These are phyloP conservation scores for Dromococcyx pavoninus DNA, from an alignment of 2,797 vertebrate genomes.

Conservation along the genomic window DNA sequence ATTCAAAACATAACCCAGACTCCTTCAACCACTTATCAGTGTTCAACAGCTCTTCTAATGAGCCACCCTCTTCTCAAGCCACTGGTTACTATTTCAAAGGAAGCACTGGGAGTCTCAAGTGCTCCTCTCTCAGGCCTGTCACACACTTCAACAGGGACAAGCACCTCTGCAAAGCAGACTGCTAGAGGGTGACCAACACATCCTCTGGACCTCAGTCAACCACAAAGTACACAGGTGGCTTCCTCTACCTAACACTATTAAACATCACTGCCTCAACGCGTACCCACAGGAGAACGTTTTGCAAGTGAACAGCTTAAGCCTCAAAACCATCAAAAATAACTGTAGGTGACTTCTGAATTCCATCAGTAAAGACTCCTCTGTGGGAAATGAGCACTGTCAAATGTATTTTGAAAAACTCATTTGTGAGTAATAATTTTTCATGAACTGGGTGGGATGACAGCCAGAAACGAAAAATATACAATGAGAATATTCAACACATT, in stretches of 20 bases:
- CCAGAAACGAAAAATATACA: background rate
- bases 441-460: background rate
- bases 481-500: background rate
- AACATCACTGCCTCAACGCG: background rate
- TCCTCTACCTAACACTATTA: background rate
- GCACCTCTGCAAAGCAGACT: slow-evolving; percentile 29
- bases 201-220: background rate
- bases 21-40: slow-evolving; percentile 26
- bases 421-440: background rate
- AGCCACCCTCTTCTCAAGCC: slow-evolving; percentile 24
- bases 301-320: background rate
- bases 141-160: background rate
- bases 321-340: background rate
- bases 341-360: background rate
- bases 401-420: background rate
- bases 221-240: background rate
- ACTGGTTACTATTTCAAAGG: slow-evolving; percentile 35
- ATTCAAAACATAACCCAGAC: slow-evolving; percentile 34
- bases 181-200: slow-evolving; percentile 22
- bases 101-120: slow-evolving; percentile 43
- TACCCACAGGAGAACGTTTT: background rate
- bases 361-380: background rate
- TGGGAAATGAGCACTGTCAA: background rate
- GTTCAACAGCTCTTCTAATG: slow-evolving; percentile 18
- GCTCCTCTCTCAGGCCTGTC: background rate